Conservation (phyloP, 2,797 vertebrate genomes). For the Lagorchestes hirsutus region DNA sequence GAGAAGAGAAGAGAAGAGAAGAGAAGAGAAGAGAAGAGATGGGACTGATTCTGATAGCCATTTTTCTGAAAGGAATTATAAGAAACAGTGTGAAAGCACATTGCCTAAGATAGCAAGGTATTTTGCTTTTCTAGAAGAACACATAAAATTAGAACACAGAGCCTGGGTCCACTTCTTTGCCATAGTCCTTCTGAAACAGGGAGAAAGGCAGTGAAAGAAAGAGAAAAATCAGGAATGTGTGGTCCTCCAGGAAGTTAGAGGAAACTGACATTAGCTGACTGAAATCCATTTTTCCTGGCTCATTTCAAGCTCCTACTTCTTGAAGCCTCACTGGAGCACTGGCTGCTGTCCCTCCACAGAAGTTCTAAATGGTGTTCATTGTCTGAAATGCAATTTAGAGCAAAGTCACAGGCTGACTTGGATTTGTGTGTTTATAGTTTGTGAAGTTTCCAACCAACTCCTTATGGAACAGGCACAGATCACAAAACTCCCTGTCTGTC, state of each 20-base stretch:
- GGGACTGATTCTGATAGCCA: not conserved
- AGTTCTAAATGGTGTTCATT: not conserved
- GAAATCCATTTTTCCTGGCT: not conserved
- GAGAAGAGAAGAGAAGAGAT: not conserved
- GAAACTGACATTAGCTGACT: not conserved
- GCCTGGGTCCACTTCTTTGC: not conserved
- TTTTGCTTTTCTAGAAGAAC: not conserved
- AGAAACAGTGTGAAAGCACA: not conserved
- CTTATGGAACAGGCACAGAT: not conserved
- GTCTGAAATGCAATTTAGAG: not conserved
- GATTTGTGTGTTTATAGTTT: not conserved
- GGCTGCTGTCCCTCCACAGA: not conserved
- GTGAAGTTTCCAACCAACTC: not conserved
- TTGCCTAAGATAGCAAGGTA: not conserved
- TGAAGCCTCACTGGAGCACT: not conserved
- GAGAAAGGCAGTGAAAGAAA: not conserved
- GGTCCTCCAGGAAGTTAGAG: not conserved
- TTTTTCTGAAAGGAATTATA: not conserved
- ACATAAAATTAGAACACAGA: not conserved
- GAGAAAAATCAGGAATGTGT: not conserved
- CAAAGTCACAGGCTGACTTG: not conserved
- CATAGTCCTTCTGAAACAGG: not conserved
- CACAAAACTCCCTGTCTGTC: not conserved
- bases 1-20: too few species aligned
- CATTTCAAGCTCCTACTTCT: not conserved